Percentiles rank a stretch among this genome's conserved stretches.
phyloP scores from a whole-genome alignment of 2,113 vertebrate genomes.

The Lepidothrix coronata region DNA sequence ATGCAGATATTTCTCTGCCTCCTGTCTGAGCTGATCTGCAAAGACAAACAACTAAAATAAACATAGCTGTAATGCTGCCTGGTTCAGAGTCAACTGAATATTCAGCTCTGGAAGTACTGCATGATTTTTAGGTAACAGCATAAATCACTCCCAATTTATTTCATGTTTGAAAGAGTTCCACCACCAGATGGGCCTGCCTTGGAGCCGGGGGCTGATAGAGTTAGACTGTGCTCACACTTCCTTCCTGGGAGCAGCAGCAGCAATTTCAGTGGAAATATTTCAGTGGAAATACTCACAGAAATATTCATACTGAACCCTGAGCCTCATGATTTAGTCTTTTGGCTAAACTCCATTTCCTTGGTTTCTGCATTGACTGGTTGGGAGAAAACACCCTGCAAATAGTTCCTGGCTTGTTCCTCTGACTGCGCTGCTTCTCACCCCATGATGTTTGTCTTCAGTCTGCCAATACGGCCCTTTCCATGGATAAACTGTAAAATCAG shows the following conservation, averaged over 20 bases:
- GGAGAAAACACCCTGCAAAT: neutral
- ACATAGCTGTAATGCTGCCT: constrained; percentile 18
- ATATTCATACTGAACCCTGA: neutral
- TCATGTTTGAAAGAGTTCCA: constrained; percentile 20
- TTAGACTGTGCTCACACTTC: neutral
- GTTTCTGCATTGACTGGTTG: neutral
- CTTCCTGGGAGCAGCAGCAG: neutral
- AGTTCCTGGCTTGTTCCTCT: neutral
- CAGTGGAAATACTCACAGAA: neutral
- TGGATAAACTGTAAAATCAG: neutral
- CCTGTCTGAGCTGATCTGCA: constrained; percentile 39
- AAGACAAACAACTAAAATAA: constrained; percentile 60
- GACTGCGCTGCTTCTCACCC: neutral
- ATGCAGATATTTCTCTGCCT: constrained; percentile 41
- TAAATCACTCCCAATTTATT: neutral
- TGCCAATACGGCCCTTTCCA: neutral
- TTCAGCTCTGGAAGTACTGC: neutral
- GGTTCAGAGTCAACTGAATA: neutral
- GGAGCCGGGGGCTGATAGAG: neutral
- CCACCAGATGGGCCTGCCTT: constrained; percentile 18
- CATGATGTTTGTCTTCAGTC: neutral
- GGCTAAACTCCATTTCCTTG: neutral
- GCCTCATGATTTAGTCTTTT: neutral
- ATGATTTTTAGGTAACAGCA: neutral
- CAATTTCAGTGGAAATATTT: neutral